Conservation (phyloP, 2,113 vertebrate genomes). For the Balaeniceps rex region DNA sequence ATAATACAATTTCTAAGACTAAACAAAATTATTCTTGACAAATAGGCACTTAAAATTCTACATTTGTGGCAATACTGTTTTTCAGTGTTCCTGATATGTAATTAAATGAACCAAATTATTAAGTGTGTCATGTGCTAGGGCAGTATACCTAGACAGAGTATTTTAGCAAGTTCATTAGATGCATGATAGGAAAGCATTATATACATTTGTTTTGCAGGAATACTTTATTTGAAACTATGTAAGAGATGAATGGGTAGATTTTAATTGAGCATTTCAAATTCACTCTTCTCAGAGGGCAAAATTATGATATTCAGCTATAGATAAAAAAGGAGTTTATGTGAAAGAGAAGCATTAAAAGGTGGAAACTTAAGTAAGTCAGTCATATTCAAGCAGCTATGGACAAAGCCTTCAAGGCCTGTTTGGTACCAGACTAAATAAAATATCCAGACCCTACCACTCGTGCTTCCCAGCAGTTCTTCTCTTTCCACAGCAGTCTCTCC, state of each 20-base stretch:
- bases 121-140: neutral
- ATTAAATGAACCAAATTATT: neutral
- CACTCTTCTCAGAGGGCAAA: neutral
- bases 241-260: constrained; percentile 9
- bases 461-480: neutral
- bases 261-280: neutral
- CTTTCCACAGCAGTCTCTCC: neutral
- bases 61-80: neutral
- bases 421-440: neutral
- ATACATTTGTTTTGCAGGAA: neutral
- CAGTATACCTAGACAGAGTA: neutral
- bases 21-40: neutral
- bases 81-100: neutral
- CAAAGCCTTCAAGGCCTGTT: neutral
- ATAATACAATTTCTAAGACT: neutral
- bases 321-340: neutral
- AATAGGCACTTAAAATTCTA: neutral
- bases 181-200: neutral
- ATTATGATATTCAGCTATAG: neutral
- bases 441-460: neutral
- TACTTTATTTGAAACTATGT: neutral
- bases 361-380: neutral
- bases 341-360: neutral
- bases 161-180: neutral
- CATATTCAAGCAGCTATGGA: neutral